These are phyloP conservation scores for Holothuria leucospilota DNA, from an alignment of 53 echinoderm and acorn worm species.

Conservation along the genomic window DNA sequence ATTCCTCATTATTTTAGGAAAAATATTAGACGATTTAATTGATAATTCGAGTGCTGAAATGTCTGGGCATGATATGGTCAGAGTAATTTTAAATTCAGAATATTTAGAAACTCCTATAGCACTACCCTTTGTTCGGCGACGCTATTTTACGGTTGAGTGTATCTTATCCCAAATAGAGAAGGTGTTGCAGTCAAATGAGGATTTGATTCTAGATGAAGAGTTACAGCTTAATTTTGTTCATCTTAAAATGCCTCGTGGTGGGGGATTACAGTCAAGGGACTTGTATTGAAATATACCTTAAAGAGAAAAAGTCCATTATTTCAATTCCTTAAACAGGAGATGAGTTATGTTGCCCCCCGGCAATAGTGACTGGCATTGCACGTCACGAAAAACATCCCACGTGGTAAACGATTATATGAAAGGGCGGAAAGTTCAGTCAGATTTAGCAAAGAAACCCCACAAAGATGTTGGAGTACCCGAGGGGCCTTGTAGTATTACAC, in stretches of 20 bases:
- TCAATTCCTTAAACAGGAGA: conserved; percentile 21
- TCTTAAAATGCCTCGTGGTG: conserved; percentile 38
- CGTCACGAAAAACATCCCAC: conserved; percentile 52
- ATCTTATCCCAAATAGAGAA: neutral
- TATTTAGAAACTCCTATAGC: neutral
- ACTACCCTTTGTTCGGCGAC: conserved; percentile 7
- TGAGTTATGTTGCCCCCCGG: conserved; percentile 55
- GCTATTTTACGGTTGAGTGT: neutral
- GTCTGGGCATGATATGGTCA: neutral
- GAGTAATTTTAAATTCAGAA: neutral
- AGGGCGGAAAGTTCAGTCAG: too few relatives aligned
- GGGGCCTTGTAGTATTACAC: too few relatives aligned
- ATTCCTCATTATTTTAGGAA: neutral
- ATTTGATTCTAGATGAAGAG: conserved; percentile 16
- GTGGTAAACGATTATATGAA: too few relatives aligned
- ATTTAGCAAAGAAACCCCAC: too few relatives aligned
- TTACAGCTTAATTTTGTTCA: conserved; percentile 18
- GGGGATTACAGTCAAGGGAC: neutral
- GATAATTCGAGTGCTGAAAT: neutral
- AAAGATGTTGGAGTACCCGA: too few relatives aligned
- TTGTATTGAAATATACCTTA: too few relatives aligned
- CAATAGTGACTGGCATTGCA: conserved; percentile 64
- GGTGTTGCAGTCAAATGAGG: conserved; percentile 33
- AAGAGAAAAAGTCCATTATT: too few relatives aligned
- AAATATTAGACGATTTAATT: neutral